These are phyloP conservation scores for Tapirus terrestris DNA, from an alignment of 2,113 vertebrate genomes.

Conservation along the genomic window DNA sequence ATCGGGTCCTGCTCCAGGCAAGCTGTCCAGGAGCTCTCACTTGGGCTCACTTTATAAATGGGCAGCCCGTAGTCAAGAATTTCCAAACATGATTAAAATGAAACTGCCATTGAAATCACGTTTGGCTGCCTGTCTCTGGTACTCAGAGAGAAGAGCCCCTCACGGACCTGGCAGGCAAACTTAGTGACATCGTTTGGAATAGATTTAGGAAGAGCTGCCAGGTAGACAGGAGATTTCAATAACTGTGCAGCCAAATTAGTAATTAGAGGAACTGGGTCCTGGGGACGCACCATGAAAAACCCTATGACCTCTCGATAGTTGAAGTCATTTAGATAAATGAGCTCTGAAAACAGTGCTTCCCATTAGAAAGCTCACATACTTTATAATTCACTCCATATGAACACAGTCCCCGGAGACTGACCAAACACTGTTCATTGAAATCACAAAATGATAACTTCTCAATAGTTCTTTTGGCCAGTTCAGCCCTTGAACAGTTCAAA, in stretches of 20 bases:
- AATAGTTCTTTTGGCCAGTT: slow-evolving; percentile 36
- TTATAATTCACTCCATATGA: slow-evolving; percentile 62
- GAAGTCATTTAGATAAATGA: slow-evolving; percentile 74
- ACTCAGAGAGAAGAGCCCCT: slow-evolving; percentile 29
- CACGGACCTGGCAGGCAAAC: slow-evolving; percentile 40
- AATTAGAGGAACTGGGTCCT: slow-evolving; percentile 69
- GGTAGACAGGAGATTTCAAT: slow-evolving; percentile 66
- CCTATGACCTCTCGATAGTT: slow-evolving; percentile 65
- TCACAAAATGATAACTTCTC: slow-evolving; percentile 58
- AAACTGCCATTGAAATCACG: slow-evolving; percentile 48
- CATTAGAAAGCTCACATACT: slow-evolving; percentile 10
- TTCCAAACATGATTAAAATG: slow-evolving; percentile 70
- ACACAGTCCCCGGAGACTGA: slow-evolving; percentile 16
- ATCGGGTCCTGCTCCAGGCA: neutral
- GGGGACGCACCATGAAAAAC: neutral
- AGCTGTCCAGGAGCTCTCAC: neutral
- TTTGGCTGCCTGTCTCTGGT: neutral
- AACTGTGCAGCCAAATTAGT: slow-evolving; percentile 60
- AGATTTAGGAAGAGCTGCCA: slow-evolving; percentile 73
- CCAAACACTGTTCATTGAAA: slow-evolving; percentile 39
- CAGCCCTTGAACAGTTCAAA: slow-evolving; percentile 29
- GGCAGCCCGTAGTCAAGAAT: slow-evolving; percentile 28
- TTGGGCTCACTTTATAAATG: slow-evolving; percentile 43
- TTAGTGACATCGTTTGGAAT: slow-evolving; percentile 65
- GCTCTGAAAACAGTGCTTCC: slow-evolving; percentile 30